Percentiles rank a stretch among this genome's conserved stretches.
These are phyloP conservation scores for Phocoena sinus DNA, from an alignment of 2,113 vertebrate species.

Conservation along the genomic window DNA sequence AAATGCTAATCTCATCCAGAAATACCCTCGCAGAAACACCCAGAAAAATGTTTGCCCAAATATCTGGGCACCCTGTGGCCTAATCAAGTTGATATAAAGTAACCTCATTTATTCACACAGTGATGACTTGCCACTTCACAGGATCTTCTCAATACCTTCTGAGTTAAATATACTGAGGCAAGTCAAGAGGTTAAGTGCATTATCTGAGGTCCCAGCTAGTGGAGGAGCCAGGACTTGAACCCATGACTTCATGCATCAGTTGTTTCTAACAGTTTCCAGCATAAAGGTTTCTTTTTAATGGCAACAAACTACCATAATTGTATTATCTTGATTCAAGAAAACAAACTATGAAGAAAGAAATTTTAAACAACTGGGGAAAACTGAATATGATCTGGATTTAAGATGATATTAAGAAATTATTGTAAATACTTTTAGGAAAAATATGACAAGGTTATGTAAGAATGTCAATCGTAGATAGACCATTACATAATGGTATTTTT, in stretches of 20 bases:
- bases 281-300: background rate
- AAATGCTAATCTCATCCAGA: background rate
- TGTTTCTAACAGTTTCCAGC: background rate
- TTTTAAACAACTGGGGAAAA: background rate
- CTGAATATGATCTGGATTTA: background rate
- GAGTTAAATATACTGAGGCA: background rate
- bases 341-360: background rate
- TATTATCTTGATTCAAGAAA: background rate
- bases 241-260: background rate
- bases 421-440: background rate
- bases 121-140: background rate
- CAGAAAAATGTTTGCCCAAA: background rate
- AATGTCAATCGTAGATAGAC: background rate
- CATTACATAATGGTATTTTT: background rate
- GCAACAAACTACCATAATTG: background rate
- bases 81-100: background rate
- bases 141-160: background rate
- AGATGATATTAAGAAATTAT: background rate
- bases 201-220: background rate
- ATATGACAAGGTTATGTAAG: background rate
- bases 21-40: background rate
- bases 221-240: background rate
- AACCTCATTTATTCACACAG: background rate
- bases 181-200: background rate
- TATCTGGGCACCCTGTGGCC: background rate